Base-by-base conservation (phyloP, 2,113 vertebrate species). In the Bufo bufo region DNA sequence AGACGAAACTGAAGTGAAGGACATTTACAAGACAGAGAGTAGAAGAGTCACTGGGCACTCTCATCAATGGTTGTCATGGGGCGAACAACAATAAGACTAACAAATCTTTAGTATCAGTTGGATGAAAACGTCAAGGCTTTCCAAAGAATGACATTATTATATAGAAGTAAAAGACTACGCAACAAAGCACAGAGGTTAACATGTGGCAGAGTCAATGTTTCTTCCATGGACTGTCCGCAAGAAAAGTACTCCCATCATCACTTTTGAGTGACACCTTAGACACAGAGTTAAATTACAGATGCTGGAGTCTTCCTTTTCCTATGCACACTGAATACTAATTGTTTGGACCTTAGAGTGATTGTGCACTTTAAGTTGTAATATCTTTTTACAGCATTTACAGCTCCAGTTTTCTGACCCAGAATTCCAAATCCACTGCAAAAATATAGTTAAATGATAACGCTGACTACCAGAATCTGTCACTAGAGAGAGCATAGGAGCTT, bases 1-100 rank as follows among this genome's bases (percentile, higher is more conserved):
- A 8, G 61, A 79, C 45, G 33, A 23, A 23, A 45, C 45, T 86
- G 63, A 50, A 66, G 63, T 63, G 85, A 86, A 78, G 78, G 74
- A 78, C 45, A 49, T 66, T 78, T 43, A 86, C 75, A 19, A 66
- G 59, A 43, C 52, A 66, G 74, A 45, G 50, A 47, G 33, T 45
- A 59, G 63, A 75, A n/a, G 61, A 66, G 85, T 86, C 6, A 86
- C 17, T 1, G 6, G n/a, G 65, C 23, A 10, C 58, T 43, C 47
- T 86, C 61, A n/a, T 20, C 52, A 33, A 47, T 66, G 75, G 59
- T 66, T 77, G 11, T n/a, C 49, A 23, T 50, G 59, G 59, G 0
- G 16, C 19, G 49, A 6, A 23, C 17, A 54, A 86, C 71, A 74
- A 85, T 65, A 17, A 11, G 71, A 79, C 77, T 4, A 69, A 79